Evolutionary conservation across 2,888 invertebrate genomes (phyloP).

Genomic region (Lasiommata megera): DNA sequence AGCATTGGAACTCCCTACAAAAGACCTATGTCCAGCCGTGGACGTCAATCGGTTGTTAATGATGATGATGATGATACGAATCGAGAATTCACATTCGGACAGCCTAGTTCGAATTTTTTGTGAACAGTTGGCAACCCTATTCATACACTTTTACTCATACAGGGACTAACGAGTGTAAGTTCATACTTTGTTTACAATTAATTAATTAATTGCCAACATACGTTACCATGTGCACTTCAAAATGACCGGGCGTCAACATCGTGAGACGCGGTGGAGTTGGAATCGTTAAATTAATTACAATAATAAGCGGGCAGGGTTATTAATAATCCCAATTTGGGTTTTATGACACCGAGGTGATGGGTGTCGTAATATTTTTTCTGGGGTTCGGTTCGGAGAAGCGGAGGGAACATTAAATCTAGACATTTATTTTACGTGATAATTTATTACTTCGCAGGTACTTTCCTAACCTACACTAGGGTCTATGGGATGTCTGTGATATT

Average conservation of each 20-base stretch:
- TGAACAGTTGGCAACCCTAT: not conserved
- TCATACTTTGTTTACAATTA: slow-evolving; percentile 17
- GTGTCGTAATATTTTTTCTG: slow-evolving; percentile 37
- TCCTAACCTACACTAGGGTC: too few relatives aligned
- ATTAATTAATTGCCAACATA: slow-evolving; percentile 17
- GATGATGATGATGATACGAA: too few relatives aligned
- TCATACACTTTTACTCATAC: too few relatives aligned
- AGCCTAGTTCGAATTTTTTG: not conserved
- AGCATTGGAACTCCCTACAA: too few relatives aligned
- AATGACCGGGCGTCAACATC: slow-evolving; percentile 22
- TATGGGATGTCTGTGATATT: too few relatives aligned
- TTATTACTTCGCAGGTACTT: too few relatives aligned
- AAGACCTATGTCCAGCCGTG: too few relatives aligned
- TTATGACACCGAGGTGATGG: slow-evolving; percentile 45
- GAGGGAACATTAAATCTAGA: not conserved
- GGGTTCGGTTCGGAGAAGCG: slow-evolving; percentile 16
- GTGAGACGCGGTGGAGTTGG: slow-evolving; percentile 29
- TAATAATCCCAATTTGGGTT: slow-evolving; percentile 63
- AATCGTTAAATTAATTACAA: slow-evolving; percentile 46
- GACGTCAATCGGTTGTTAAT: too few relatives aligned
- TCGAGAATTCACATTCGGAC: too few relatives aligned
- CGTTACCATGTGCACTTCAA: slow-evolving; percentile 19
- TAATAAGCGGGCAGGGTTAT: slow-evolving; percentile 54
- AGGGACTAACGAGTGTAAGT: slow-evolving; percentile 3
- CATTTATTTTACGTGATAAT: not conserved